phyloP scores from a whole-genome alignment of 2,797 vertebrate genomes.

The Xiphorhynchus erythropygius region DNA sequence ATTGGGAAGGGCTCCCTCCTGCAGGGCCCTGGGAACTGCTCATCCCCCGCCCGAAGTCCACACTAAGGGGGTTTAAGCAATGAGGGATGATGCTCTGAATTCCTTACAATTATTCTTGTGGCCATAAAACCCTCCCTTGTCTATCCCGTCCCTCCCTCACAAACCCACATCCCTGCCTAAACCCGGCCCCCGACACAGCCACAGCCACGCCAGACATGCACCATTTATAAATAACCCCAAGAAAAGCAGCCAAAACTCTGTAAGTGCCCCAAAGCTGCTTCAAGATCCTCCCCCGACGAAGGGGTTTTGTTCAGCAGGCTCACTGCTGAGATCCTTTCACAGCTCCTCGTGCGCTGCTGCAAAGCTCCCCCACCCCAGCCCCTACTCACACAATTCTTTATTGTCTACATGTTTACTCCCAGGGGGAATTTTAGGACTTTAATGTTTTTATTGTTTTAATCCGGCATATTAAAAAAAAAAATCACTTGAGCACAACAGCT shows the following conservation, averaged over 20 bases:
- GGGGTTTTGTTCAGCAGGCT: background rate
- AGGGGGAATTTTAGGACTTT: background rate
- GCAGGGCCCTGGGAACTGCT: background rate
- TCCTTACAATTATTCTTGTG: background rate
- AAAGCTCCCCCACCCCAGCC: background rate
- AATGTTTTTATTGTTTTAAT: slow-evolving; percentile 36
- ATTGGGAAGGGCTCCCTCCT: background rate
- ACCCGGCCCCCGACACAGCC: background rate
- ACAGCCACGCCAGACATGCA: background rate
- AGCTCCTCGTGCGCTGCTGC: background rate
- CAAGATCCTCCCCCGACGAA: background rate
- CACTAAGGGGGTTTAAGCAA: background rate
- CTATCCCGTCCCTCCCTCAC: background rate
- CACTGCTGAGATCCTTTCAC: background rate
- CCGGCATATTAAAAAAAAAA: background rate
- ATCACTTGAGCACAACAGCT: slow-evolving; percentile 26
- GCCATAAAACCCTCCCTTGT: background rate
- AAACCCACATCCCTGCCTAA: background rate
- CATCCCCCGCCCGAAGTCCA: fast-evolving
- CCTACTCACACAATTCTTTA: background rate
- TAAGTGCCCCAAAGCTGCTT: background rate
- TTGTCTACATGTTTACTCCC: background rate
- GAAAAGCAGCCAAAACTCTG: background rate
- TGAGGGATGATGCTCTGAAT: background rate
- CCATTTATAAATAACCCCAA: background rate